Percentiles rank a stretch among this genome's conserved stretches.
phyloP scores from a whole-genome alignment of 2,888 invertebrate species.

The Globia sparganii region DNA sequence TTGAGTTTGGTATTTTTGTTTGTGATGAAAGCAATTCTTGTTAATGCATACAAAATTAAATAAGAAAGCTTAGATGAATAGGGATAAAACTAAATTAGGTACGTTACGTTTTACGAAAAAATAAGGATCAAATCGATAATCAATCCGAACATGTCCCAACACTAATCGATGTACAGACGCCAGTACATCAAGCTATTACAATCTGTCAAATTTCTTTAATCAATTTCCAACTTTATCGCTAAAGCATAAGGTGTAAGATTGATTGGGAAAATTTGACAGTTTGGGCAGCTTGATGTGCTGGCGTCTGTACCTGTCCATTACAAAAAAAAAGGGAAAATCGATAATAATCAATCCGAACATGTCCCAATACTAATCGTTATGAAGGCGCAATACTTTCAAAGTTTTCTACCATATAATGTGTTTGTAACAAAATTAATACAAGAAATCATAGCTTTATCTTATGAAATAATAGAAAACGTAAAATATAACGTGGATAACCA shows the following conservation, averaged over 20 bases:
- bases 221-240: too few species aligned
- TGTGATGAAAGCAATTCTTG: conserved; percentile 41
- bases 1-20: not conserved
- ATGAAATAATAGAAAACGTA: conserved; percentile 26
- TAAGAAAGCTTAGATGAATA: conserved; percentile 6
- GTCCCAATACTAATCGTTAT: conserved; percentile 27
- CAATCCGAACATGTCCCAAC: conserved; percentile 10
- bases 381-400: conserved; percentile 2
- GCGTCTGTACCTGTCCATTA: not conserved
- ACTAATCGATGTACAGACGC: conserved; percentile 1
- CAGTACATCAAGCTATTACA: too few species aligned
- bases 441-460: conserved; percentile 40
- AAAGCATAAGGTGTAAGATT: too few species aligned
- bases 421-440: conserved; percentile 21
- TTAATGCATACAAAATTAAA: not conserved
- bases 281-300: too few species aligned
- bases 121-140: not conserved
- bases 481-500: conserved; percentile 26
- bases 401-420: not conserved
- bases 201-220: too few species aligned
- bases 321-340: not conserved
- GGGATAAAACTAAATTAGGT: conserved; percentile 4
- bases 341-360: not conserved
- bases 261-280: too few species aligned
- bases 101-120: not conserved